Conservation (phyloP, 2,888 invertebrate species). For the Mythimna lalbum region DNA sequence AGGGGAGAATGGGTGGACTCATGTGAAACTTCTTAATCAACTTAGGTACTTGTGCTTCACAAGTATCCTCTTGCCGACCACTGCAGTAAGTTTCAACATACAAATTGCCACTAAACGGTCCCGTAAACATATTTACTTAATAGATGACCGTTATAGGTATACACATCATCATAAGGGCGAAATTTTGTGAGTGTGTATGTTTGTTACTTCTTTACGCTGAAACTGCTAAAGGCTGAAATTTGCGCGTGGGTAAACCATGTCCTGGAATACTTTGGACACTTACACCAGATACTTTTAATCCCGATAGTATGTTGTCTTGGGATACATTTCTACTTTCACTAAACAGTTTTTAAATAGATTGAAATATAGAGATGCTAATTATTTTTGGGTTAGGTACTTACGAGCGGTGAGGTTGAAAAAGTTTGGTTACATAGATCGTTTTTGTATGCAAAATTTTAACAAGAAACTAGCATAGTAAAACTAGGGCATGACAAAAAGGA, state of each 20-base stretch:
- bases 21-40: slow-evolving; percentile 74
- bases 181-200: too few relatives aligned
- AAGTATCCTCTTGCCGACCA: slow-evolving; percentile 79
- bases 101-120: slow-evolving; percentile 49
- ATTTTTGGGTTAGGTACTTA: too few relatives aligned
- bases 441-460: slow-evolving; percentile 5
- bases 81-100: slow-evolving; percentile 74
- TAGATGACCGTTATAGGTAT: slow-evolving; percentile 2
- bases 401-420: neutral
- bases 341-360: neutral
- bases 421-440: neutral
- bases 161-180: too few relatives aligned
- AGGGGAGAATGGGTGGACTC: slow-evolving; percentile 60
- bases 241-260: too few relatives aligned
- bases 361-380: neutral
- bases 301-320: too few relatives aligned
- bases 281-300: too few relatives aligned
- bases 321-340: too few relatives aligned
- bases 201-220: too few relatives aligned
- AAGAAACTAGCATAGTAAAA: neutral
- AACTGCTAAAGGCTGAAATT: too few relatives aligned
- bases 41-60: slow-evolving; percentile 77
- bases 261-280: too few relatives aligned
- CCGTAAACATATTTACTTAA: slow-evolving; percentile 30
- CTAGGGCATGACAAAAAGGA: neutral